phyloP scores from a whole-genome alignment of 2,797 vertebrate genomes.

The Sparus aurata region DNA sequence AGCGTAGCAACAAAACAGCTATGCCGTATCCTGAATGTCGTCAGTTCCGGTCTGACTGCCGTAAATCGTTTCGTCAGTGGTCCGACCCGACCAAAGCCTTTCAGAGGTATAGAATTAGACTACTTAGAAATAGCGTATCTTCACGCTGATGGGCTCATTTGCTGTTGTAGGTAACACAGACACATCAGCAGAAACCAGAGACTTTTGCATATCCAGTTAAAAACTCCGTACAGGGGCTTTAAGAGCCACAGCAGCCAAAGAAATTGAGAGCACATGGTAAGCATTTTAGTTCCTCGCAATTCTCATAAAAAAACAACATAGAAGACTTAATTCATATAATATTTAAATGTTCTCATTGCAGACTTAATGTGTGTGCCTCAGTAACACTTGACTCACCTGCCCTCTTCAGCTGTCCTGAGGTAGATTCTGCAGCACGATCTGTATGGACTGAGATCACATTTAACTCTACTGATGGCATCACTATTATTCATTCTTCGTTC shows the following conservation, averaged over 20 bases:
- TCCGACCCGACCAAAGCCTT: no score
- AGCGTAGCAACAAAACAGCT: no score
- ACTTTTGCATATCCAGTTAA: no score
- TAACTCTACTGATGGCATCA: neutral
- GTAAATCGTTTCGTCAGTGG: no score
- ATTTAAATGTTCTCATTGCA: constrained; percentile 9
- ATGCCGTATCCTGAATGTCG: no score
- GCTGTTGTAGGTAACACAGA: no score
- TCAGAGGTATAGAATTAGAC: no score
- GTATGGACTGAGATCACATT: neutral
- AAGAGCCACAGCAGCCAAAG: neutral
- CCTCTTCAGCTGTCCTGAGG: neutral
- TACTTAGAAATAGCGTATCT: no score
- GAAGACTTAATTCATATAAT: neutral
- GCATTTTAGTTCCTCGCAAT: neutral
- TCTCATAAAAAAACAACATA: neutral
- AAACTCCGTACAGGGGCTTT: no score
- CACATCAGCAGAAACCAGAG: no score
- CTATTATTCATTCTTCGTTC: neutral
- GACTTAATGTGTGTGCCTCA: neutral
- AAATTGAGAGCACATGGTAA: neutral
- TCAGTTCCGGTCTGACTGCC: no score
- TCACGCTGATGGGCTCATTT: no score
- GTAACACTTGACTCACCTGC: neutral
- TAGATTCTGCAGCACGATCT: neutral